Conservation (phyloP, 2,888 invertebrate genomes). For the Sylvicola cinctus region DNA sequence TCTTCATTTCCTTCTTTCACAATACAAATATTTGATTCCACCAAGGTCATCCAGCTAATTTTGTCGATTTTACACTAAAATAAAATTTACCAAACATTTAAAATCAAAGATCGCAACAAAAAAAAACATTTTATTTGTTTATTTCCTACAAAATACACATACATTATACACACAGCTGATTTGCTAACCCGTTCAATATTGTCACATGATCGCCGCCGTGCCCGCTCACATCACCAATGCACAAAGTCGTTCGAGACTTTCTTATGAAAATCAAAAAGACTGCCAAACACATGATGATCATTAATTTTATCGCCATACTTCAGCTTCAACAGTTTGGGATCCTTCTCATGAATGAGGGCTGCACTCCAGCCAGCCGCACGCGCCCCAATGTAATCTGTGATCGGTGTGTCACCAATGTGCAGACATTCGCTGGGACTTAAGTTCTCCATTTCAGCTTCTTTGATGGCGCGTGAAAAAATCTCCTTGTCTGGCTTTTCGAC, state of each 20-base stretch:
- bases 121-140: too few species aligned
- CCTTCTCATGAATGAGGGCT: conserved; percentile 26
- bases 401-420: conserved; percentile 63
- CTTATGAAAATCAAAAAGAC: conserved; percentile 30
- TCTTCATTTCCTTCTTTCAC: too few species aligned
- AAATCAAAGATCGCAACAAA: too few species aligned
- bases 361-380: conserved; percentile 56
- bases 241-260: conserved; percentile 18
- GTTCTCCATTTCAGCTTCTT: conserved; percentile 22
- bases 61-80: too few species aligned
- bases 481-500: conserved; percentile 50
- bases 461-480: conserved; percentile 48
- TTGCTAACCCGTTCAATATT: too few species aligned
- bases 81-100: too few species aligned
- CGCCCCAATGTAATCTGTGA: conserved; percentile 62
- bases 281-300: conserved; percentile 19
- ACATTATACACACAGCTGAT: too few species aligned
- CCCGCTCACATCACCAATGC: too few species aligned
- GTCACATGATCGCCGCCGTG: too few species aligned
- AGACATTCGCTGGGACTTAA: conserved; percentile 41
- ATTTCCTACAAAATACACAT: too few species aligned
- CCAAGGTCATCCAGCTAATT: too few species aligned
- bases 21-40: too few species aligned
- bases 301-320: conserved; percentile 25
- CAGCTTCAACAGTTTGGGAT: conserved; percentile 16